Evolutionary conservation across 35 echinoderm and acorn worm genomes (phyloP), one percentile per base, ranked within the genome.

Genomic region (Lytechinus variegatus): DNA sequence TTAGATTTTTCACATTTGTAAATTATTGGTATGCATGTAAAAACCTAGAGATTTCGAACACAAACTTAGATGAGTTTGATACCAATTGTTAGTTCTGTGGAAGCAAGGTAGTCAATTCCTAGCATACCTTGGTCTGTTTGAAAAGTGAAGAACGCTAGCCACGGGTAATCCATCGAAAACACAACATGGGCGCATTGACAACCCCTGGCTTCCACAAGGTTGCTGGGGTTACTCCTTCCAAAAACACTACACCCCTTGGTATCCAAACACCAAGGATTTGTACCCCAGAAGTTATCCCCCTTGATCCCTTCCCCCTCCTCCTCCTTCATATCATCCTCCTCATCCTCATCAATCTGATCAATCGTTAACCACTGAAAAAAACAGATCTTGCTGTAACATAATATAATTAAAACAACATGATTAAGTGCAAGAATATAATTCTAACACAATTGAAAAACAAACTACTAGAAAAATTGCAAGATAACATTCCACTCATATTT

Each of bases 221-320:
- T 90, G 88, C 28, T 52, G 88, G 88, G 88, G 88, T 90, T 90
- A 90, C 88, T 90, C 88, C 88, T 90, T 90, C 88, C 29, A 33
- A 90, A 90, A 90, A 90, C 88, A 90, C 16, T 5, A 44, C 28
- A 44, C 10, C 88, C 33, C 88, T 33, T 54, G 52, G 52, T 90
- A 90, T 90, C 88, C 88, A 90, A 90, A 90, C 88, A 90, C 88
- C 88, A 52, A 54, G 29, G 28, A 52, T 54, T 9, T 52, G 88
- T 21, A 90, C 88, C 87, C 88, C 52, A 54, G 29, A 54, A 54
- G 52, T 29, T 54, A 90, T 54, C 88, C 88, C 27, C 88, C 88
- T 54, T 90, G 88, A 90, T 90, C 88, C 29, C 88, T 90, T 90
- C 27, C 52, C 87, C 88, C 88, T 90, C 28, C 88, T 44, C 28